Conservation (phyloP, 2,888 invertebrate species). For the Prosopocoilus inquinatus region DNA sequence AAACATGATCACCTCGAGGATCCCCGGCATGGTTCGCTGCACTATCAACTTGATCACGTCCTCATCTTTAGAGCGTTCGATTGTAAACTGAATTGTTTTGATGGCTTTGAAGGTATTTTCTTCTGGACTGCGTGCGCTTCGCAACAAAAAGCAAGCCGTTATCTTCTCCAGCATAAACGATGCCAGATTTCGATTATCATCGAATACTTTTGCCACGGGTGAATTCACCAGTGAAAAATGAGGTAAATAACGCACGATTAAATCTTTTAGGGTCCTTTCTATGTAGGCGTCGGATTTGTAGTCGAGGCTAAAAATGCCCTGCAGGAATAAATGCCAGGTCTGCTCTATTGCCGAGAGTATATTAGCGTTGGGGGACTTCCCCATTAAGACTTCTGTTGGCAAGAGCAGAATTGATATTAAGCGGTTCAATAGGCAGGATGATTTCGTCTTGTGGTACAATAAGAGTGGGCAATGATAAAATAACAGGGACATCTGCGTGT, state of each 20-base stretch:
- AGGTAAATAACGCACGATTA: slow-evolving; percentile 48
- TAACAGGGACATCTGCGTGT: slow-evolving; percentile 38
- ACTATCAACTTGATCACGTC: slow-evolving; percentile 32
- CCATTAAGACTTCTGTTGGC: slow-evolving; percentile 53
- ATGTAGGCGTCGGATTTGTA: slow-evolving; percentile 52
- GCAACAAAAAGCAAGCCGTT: slow-evolving; percentile 38
- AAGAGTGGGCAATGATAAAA: slow-evolving; percentile 40
- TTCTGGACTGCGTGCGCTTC: slow-evolving; percentile 39
- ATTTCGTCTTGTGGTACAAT: slow-evolving; percentile 41
- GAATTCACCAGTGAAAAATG: slow-evolving; percentile 39
- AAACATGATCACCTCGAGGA: slow-evolving; percentile 45
- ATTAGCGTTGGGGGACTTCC: slow-evolving; percentile 47
- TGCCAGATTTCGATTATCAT: slow-evolving; percentile 30
- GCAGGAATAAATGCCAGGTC: slow-evolving; percentile 55
- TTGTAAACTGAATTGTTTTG: slow-evolving; percentile 37
- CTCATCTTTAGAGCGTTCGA: slow-evolving; percentile 33
- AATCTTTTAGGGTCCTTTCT: slow-evolving; percentile 51
- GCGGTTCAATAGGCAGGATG: slow-evolving; percentile 53
- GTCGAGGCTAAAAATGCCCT: slow-evolving; percentile 54
- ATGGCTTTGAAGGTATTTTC: slow-evolving; percentile 40
- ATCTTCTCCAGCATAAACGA: slow-evolving; percentile 42
- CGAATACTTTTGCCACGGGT: slow-evolving; percentile 39
- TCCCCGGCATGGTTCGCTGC: slow-evolving; percentile 33
- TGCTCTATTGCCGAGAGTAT: slow-evolving; percentile 52
- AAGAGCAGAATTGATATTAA: slow-evolving; percentile 54